These are phyloP conservation scores for Carcharodon carcharias DNA, from an alignment of 2,797 vertebrate genomes.

Conservation along the genomic window DNA sequence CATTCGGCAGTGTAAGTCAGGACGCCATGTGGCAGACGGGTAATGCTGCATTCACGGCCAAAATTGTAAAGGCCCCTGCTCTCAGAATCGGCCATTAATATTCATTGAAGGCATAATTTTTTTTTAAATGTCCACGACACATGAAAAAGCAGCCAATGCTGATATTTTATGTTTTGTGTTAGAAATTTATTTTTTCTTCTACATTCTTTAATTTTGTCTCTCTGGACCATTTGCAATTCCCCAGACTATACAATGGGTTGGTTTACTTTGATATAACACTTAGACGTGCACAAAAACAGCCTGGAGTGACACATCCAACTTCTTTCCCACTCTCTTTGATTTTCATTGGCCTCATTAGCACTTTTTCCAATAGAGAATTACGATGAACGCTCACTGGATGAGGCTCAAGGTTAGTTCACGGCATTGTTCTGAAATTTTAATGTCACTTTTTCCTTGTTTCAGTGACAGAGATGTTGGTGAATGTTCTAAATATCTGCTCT, in stretches of 20 bases:
- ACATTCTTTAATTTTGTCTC: background rate
- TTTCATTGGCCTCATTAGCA: background rate
- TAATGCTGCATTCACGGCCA: too few species aligned
- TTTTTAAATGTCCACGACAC: background rate
- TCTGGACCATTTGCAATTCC: background rate
- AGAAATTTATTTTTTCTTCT: background rate
- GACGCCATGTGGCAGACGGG: too few species aligned
- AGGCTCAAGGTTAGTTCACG: background rate
- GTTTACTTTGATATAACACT: background rate
- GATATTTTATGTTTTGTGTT: background rate
- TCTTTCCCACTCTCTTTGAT: background rate
- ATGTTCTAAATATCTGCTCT: constrained; percentile 95
- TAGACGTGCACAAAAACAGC: background rate
- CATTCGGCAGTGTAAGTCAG: too few species aligned
- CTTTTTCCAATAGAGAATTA: background rate
- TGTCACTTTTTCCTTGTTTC: constrained; percentile 36
- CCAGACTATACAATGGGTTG: background rate
- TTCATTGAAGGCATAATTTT: too few species aligned
- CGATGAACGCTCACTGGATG: background rate
- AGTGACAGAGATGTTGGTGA: constrained; percentile 99
- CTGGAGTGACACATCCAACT: background rate
- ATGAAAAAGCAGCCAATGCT: background rate
- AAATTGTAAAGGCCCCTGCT: too few species aligned
- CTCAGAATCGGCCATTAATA: too few species aligned
- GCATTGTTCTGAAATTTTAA: background rate